Conservation (phyloP, 2,113 vertebrate genomes). For the Myxocyprinus asiaticus region DNA sequence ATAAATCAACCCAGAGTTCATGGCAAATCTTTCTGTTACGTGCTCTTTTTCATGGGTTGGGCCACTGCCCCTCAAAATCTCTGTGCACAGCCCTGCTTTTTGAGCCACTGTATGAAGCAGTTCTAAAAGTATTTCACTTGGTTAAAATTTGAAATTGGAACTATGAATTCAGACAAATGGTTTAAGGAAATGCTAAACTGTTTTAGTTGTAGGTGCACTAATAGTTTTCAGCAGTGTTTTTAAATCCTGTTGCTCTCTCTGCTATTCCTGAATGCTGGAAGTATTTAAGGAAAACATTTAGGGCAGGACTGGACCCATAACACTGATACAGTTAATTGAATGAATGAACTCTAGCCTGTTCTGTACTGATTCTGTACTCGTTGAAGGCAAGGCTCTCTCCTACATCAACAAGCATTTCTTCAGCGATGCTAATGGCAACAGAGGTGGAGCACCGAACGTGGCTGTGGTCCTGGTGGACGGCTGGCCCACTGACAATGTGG, state of each 20-base stretch:
- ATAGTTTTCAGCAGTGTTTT: background rate
- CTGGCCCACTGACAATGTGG: constrained; percentile 94
- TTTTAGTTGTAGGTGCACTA: background rate
- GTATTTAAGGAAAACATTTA: constrained; percentile 7
- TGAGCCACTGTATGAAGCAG: too few relatives aligned
- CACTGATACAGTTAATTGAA: background rate
- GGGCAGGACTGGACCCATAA: background rate
- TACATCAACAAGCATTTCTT: constrained; percentile 94
- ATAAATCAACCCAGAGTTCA: too few relatives aligned
- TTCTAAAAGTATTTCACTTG: too few relatives aligned
- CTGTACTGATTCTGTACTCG: constrained; percentile 47
- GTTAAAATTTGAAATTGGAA: background rate
- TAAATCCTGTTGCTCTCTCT: too few relatives aligned
- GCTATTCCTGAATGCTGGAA: background rate
- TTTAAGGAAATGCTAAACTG: background rate
- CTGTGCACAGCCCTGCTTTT: too few relatives aligned
- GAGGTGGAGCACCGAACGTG: constrained; percentile 88
- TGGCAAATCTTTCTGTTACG: too few relatives aligned
- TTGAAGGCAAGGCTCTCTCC: constrained; percentile 88
- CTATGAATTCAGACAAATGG: background rate
- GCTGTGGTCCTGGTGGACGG: constrained; percentile 92
- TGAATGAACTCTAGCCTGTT: background rate
- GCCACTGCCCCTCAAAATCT: too few relatives aligned
- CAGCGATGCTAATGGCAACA: constrained; percentile 87
- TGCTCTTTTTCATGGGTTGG: too few relatives aligned